phyloP scores from a whole-genome alignment of 92 coral and sea anemone genomes.

The Zoanthus gigantus region DNA sequence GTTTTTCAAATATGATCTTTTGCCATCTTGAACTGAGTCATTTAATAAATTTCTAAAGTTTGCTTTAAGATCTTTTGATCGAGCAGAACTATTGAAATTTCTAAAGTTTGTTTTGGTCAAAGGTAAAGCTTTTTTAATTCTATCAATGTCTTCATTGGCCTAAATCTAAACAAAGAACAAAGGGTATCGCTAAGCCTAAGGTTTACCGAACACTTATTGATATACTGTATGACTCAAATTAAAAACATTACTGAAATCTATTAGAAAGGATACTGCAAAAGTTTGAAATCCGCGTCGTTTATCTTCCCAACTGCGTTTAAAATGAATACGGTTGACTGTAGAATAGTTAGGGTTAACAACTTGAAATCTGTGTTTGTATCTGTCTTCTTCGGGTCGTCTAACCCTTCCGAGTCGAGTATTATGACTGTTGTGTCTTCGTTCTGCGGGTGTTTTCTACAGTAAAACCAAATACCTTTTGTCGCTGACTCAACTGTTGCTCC shows the following conservation, averaged over 20 bases:
- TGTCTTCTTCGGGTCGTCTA: conserved; percentile 35
- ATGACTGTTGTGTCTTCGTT: conserved; percentile 5
- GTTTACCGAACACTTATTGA: no score
- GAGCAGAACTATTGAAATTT: no score
- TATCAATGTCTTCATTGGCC: no score
- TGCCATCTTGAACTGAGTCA: no score
- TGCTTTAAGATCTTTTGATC: no score
- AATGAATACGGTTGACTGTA: conserved; percentile 28
- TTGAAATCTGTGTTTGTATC: neutral
- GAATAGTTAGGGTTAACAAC: conserved; percentile 7
- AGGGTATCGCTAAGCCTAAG: no score
- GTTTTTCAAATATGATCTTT: no score
- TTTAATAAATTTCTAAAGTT: no score
- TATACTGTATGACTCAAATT: neutral
- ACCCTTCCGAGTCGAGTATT: conserved; percentile 26
- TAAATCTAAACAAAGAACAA: no score
- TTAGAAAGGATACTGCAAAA: conserved; percentile 36
- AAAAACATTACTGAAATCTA: neutral
- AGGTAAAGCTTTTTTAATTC: no score
- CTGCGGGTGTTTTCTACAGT: conserved; percentile 9
- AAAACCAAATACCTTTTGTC: conserved; percentile 47
- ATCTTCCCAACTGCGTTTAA: conserved; percentile 24
- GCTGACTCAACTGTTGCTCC: conserved; percentile 33
- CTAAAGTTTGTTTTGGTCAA: no score
- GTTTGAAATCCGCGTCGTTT: conserved; percentile 9